These are phyloP conservation scores for Epizoanthus stellaris DNA, from an alignment of 92 coral and sea anemone genomes.

Conservation along the genomic window DNA sequence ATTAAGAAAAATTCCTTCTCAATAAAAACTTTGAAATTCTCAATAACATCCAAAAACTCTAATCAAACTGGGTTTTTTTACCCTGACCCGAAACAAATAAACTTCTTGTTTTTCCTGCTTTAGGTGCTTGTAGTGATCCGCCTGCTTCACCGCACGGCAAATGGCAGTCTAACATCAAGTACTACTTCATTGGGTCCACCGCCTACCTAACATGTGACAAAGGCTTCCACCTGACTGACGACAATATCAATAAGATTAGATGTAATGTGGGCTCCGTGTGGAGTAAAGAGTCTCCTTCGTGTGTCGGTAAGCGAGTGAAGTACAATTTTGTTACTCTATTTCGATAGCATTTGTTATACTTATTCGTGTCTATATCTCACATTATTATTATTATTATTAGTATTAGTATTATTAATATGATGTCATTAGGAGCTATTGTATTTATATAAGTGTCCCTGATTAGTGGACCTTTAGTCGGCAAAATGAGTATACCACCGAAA, in stretches of 20 bases:
- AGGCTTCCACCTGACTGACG: slow-evolving; percentile 61
- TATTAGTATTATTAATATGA: too few species aligned
- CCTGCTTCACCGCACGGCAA: slow-evolving; percentile 42
- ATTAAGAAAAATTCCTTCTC: too few species aligned
- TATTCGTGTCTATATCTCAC: too few species aligned
- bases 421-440: too few species aligned
- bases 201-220: slow-evolving; percentile 62
- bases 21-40: too few species aligned
- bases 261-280: slow-evolving; percentile 61
- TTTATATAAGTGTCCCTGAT: too few species aligned
- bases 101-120: neutral
- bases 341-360: too few species aligned
- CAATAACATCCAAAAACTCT: too few species aligned
- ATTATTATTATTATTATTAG: too few species aligned
- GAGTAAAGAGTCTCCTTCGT: slow-evolving; percentile 56
- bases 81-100: neutral
- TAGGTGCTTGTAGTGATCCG: slow-evolving; percentile 75
- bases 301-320: slow-evolving; percentile 60
- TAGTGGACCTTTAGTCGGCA: too few species aligned
- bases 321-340: too few species aligned
- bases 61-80: neutral
- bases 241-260: slow-evolving; percentile 33
- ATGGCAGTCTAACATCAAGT: slow-evolving; percentile 66
- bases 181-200: slow-evolving; percentile 50
- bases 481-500: too few species aligned